Evolutionary conservation across 2,888 invertebrate species (phyloP), one percentile per base, ranked within the genome.

Genomic region (Pachymerium ferrugineum): DNA sequence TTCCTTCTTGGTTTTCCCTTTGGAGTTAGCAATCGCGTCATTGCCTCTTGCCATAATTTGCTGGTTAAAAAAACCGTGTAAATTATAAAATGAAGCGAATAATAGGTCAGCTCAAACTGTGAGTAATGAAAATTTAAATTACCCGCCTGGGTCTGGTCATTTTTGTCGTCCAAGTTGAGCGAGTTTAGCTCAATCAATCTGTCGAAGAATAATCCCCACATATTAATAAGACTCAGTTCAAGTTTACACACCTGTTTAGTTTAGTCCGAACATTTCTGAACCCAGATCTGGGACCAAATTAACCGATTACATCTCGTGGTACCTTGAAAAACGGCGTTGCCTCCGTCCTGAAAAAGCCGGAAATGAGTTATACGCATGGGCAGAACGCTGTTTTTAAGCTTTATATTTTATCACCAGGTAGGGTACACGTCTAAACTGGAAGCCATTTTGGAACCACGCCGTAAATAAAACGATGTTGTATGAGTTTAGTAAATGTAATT

Each of bases 111-210:
- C 16, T 19, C 3, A 22, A 19, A 25, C 8, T 25, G 19, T 8
- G 22, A 54, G 25, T 10, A 22, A 14, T 12, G 25, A 25, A 54
- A 54, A 54, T 54, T 54, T 12, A 25, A 54, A 54, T 54, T 54
- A 54, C 54, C 54, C 54, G 54, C 54, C 54, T 22, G 25, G 54
- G 54, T 14, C 25, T 54, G 54, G 54, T 54, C 54, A 54, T 54
- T 54, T 54, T 54, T 12, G n/a, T n/a, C n/a, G n/a, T n/a, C n/a
- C n/a, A n/a, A n/a, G n/a, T n/a, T 54, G 4, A 3, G 2, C 8
- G 38, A n/a, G 22, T 54, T 54, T 10, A 1, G 54, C 14, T 22
- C 54, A 54, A 54, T 54, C 54, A 54, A 22, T 28, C 54, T 54
- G 54, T 54, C 22, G 54, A 54, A 25, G 25, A 54, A n/a, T 25